Percentiles rank a stretch among this genome's conserved stretches.
Conservation (phyloP, 1,140 invertebrate genomes). For the Pentalonia nigronervosa region DNA sequence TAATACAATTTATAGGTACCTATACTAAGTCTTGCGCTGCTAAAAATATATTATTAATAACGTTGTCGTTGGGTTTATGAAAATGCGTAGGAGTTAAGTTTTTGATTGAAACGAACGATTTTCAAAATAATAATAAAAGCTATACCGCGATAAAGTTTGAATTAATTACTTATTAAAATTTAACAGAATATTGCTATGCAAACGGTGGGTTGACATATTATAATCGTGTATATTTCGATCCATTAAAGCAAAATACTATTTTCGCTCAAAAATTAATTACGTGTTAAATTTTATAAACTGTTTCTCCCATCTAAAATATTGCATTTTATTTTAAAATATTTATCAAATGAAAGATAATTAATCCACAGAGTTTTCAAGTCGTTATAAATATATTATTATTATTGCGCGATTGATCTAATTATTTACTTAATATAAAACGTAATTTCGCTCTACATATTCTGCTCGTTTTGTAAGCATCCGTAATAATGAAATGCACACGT, state of each 20-base stretch:
- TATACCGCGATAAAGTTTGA: not conserved
- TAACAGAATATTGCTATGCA: not conserved
- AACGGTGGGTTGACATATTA: not conserved
- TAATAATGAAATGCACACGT: not conserved
- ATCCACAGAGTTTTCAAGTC: not conserved
- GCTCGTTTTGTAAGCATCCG: not conserved
- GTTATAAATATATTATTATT: not conserved
- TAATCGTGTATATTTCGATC: not conserved
- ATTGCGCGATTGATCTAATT: not conserved
- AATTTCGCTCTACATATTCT: not conserved
- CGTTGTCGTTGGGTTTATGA: not conserved
- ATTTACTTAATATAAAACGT: not conserved
- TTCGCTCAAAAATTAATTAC: not conserved
- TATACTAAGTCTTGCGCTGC: not conserved
- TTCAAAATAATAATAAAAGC: not conserved
- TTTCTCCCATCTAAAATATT: not conserved
- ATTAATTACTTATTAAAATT: not conserved
- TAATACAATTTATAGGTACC: not conserved
- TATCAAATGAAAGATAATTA: not conserved
- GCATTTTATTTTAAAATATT: not conserved
- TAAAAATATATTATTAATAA: constrained; percentile 2
- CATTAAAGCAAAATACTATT: not conserved
- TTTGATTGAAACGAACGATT: not conserved
- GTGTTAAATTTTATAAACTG: not conserved
- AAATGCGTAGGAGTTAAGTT: not conserved